Evolutionary conservation across 2,797 vertebrate genomes (phyloP).

Genomic region (Enteromius radiatus): DNA sequence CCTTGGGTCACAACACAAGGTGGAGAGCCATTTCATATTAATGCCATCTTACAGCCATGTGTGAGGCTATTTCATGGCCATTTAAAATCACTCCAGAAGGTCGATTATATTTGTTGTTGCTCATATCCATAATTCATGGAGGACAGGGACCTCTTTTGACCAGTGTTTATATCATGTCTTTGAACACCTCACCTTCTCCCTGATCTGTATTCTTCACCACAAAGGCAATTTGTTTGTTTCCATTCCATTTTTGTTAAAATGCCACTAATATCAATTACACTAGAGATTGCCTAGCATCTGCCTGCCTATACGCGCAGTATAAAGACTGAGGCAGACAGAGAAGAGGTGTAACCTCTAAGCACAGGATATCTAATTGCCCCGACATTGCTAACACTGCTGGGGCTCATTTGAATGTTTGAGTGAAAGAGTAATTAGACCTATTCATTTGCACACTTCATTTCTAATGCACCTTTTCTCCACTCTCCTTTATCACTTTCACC

Average conservation of each 20-base stretch:
- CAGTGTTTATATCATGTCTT: conserved; percentile 51
- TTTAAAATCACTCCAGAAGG: conserved; percentile 36
- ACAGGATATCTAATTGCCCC: conserved; percentile 73
- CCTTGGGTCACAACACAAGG: conserved; percentile 24
- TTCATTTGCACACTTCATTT: conserved; percentile 79
- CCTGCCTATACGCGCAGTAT: conserved; percentile 51
- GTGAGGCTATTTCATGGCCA: conserved; percentile 21
- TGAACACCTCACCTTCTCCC: conserved; percentile 38
- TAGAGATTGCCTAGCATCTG: conserved; percentile 64
- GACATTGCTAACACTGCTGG: conserved; percentile 71
- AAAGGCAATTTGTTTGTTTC: conserved; percentile 70
- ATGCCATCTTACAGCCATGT: conserved; percentile 18
- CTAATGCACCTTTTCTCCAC: conserved; percentile 62
- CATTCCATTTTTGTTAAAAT: conserved; percentile 66
- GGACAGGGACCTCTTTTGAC: conserved; percentile 50
- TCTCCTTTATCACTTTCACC: conserved; percentile 63
- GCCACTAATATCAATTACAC: conserved; percentile 70
- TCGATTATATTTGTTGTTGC: conserved; percentile 35
- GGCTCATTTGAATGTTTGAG: conserved; percentile 78
- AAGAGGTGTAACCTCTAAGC: conserved; percentile 71
- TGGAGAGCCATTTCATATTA: conserved; percentile 18
- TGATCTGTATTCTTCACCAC: conserved; percentile 62
- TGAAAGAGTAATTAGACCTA: conserved; percentile 77
- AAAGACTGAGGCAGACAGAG: conserved; percentile 55
- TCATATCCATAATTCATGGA: conserved; percentile 49